A percentile compares a stretch with the other conserved stretches of the same genome.
Conservation (phyloP, 2,888 invertebrate genomes). For the Crocallis elinguaria region DNA sequence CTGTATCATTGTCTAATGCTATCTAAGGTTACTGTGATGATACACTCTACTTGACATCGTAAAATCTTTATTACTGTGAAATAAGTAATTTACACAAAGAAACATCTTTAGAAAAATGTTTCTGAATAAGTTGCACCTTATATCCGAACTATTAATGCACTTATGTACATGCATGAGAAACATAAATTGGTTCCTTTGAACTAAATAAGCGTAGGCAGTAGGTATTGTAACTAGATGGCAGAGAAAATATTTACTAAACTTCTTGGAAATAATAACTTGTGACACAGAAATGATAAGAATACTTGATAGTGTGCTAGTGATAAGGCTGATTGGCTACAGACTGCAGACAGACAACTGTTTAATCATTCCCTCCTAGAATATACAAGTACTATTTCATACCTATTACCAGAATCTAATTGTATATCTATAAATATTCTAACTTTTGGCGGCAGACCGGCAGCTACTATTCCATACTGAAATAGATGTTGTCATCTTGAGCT, state of each 20-base stretch:
- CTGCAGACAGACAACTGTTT: constrained; percentile 24
- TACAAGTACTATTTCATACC: background rate
- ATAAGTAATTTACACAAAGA: background rate
- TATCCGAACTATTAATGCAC: no score
- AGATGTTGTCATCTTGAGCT: no score
- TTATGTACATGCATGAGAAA: no score
- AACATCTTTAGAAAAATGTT: background rate
- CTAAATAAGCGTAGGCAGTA: no score
- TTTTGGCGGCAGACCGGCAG: background rate
- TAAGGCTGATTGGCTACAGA: constrained; percentile 14
- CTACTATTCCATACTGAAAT: no score
- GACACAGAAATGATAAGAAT: constrained; percentile 20
- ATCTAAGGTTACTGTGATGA: constrained; percentile 8
- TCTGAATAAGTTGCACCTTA: no score
- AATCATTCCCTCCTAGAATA: constrained; percentile 13
- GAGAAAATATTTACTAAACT: constrained; percentile 6
- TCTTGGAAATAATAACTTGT: constrained; percentile 16
- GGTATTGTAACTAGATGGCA: no score
- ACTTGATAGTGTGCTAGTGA: constrained; percentile 14
- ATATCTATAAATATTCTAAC: background rate
- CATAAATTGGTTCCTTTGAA: no score
- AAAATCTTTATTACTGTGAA: background rate
- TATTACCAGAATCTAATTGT: background rate
- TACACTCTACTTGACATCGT: constrained; percentile 1
- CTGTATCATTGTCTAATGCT: background rate